Conservation (phyloP, 2,113 vertebrate genomes). For the Tragelaphus scriptus region DNA sequence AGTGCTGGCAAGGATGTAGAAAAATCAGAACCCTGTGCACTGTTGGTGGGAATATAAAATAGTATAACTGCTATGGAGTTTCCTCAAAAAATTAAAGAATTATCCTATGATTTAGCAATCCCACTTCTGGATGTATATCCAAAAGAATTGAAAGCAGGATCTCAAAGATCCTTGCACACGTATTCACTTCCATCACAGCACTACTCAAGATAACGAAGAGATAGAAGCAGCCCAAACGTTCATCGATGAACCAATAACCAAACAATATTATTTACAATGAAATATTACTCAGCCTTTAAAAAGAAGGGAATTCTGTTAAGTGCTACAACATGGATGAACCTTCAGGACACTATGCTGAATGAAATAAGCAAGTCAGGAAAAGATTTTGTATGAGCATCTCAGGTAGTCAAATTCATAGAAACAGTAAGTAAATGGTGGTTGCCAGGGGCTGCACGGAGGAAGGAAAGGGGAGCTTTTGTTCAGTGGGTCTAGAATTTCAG, state of each 20-base stretch:
- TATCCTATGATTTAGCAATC: not conserved
- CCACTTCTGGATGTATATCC: not conserved
- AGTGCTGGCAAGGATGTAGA: not conserved
- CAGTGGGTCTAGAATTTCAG: not conserved
- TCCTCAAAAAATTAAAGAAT: not conserved
- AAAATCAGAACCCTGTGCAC: not conserved
- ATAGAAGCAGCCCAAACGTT: not conserved
- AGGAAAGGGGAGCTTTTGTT: not conserved
- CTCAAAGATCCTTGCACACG: not conserved
- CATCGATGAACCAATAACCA: not conserved
- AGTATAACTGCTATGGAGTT: not conserved
- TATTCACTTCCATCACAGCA: not conserved
- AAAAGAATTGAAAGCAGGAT: not conserved
- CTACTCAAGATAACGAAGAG: not conserved
- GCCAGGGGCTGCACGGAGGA: not conserved
- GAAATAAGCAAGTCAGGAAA: not conserved
- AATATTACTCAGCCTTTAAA: not conserved
- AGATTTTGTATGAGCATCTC: not conserved
- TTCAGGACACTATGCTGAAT: not conserved
- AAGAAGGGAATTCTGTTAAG: not conserved
- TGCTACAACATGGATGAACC: not conserved
- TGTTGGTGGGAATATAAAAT: not conserved
- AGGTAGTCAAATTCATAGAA: not conserved
- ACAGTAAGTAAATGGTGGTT: not conserved
- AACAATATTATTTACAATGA: not conserved